A percentile compares a stretch with the other conserved stretches of the same genome.
Evolutionary conservation across 1,140 invertebrate species (phyloP).

Genomic region (Macrotrachela quadricornifera): DNA sequence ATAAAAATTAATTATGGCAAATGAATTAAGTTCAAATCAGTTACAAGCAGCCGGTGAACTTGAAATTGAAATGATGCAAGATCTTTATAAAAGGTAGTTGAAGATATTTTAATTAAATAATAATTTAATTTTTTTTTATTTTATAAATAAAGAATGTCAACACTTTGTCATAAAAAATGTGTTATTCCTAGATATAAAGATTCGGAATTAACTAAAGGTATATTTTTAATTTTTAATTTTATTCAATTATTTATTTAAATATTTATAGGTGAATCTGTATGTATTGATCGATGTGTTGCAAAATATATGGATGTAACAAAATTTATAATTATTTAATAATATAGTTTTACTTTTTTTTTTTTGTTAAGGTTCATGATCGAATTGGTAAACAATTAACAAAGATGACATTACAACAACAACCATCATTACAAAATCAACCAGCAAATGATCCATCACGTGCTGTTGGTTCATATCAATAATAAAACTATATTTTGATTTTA

Average conservation of each 20-base stretch:
- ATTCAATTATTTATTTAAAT: too few relatives aligned
- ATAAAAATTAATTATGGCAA: too few relatives aligned
- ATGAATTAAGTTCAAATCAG: conserved; percentile 9
- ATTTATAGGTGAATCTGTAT: conserved; percentile 89
- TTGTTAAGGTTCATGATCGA: conserved; percentile 29
- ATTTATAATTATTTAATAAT: too few relatives aligned
- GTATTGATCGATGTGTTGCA: conserved; percentile 84
- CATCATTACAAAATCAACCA: too few relatives aligned
- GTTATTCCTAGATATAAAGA: conserved; percentile 77
- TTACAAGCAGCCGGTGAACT: conserved; percentile 58
- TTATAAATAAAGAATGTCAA: conserved; percentile 43
- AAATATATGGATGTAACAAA: conserved; percentile 62
- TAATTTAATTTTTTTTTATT: conserved; percentile 1
- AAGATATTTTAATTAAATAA: not conserved
- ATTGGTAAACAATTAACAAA: conserved; percentile 5
- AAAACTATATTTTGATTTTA: too few relatives aligned
- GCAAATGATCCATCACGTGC: too few relatives aligned
- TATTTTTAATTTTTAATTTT: too few relatives aligned
- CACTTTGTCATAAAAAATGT: conserved; percentile 80
- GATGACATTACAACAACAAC: conserved; percentile 1
- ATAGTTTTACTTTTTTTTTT: too few relatives aligned
- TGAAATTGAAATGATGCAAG: conserved; percentile 97
- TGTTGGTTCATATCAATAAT: too few relatives aligned
- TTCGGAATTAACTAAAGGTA: conserved; percentile 77
- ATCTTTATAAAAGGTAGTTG: conserved; percentile 66